Conservation (phyloP, 1,140 invertebrate species). For the Polyergus mexicanus region DNA sequence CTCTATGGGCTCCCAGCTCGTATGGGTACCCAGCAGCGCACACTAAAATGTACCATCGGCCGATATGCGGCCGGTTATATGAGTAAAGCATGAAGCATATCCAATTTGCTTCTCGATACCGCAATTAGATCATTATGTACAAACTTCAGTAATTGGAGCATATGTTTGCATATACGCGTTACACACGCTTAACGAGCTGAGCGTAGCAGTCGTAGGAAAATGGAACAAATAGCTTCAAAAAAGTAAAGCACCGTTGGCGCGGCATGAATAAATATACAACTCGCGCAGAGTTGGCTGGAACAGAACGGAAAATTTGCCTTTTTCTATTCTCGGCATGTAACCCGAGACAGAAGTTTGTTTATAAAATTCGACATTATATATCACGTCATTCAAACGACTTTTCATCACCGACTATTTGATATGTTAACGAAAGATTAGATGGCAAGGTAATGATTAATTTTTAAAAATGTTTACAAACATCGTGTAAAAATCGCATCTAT, state of each 20-base stretch:
- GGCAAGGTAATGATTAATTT: slow-evolving; percentile 4
- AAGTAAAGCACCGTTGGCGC: slow-evolving; percentile 21
- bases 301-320: slow-evolving; percentile 14
- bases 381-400: slow-evolving; percentile 18
- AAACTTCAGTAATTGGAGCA: slow-evolving; percentile 51
- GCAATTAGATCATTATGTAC: slow-evolving; percentile 64
- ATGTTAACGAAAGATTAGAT: background rate
- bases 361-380: slow-evolving; percentile 40
- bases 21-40: background rate
- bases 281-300: background rate
- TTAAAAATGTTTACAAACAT: background rate
- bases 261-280: slow-evolving; percentile 39
- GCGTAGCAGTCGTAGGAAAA: slow-evolving; percentile 30
- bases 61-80: slow-evolving; percentile 4
- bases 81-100: slow-evolving; percentile 41
- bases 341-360: slow-evolving; percentile 26
- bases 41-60: background rate
- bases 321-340: slow-evolving; percentile 6
- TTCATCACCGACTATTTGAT: background rate
- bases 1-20: background rate
- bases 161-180: slow-evolving; percentile 45
- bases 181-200: slow-evolving; percentile 39
- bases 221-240: slow-evolving; percentile 39
- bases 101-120: slow-evolving; percentile 56
- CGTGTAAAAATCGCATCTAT: background rate